Percentiles rank a stretch among this genome's conserved stretches.
These are phyloP conservation scores for Euphydryas editha DNA, from an alignment of 2,888 invertebrate species.

Conservation along the genomic window DNA sequence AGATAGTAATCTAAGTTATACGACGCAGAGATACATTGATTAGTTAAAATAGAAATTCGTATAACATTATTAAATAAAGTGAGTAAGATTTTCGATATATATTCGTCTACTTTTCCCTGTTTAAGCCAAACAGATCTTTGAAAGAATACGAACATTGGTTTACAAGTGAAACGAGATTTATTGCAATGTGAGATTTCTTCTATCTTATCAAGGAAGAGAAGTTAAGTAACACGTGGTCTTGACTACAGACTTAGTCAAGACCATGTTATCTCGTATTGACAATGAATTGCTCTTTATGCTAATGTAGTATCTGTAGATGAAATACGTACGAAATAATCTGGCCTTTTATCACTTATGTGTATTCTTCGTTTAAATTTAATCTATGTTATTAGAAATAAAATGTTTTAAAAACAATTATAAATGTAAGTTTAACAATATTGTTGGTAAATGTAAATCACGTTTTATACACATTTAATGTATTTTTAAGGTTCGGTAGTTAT, in stretches of 20 bases:
- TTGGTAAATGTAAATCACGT: background rate
- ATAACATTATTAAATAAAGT: too few species aligned
- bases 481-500: background rate
- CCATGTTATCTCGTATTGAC: constrained; percentile 53
- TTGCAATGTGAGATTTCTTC: constrained; percentile 41
- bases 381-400: background rate
- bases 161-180: constrained; percentile 25
- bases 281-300: constrained; percentile 50
- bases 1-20: too few species aligned
- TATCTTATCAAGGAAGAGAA: constrained; percentile 56
- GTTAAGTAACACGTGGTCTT: constrained; percentile 50
- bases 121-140: too few species aligned
- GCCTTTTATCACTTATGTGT: background rate
- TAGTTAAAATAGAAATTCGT: too few species aligned
- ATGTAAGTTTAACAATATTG: too few species aligned
- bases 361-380: constrained; percentile 2
- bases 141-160: background rate
- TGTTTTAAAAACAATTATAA: background rate
- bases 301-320: constrained; percentile 32
- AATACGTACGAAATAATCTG: background rate
- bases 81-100: too few species aligned
- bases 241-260: constrained; percentile 44
- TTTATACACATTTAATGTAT: background rate
- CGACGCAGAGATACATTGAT: too few species aligned
- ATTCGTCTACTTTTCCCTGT: background rate